Evolutionary conservation across 37 sponge, comb jelly and placozoan species (phyloP).

Genomic region (Theonella swinhoei): DNA sequence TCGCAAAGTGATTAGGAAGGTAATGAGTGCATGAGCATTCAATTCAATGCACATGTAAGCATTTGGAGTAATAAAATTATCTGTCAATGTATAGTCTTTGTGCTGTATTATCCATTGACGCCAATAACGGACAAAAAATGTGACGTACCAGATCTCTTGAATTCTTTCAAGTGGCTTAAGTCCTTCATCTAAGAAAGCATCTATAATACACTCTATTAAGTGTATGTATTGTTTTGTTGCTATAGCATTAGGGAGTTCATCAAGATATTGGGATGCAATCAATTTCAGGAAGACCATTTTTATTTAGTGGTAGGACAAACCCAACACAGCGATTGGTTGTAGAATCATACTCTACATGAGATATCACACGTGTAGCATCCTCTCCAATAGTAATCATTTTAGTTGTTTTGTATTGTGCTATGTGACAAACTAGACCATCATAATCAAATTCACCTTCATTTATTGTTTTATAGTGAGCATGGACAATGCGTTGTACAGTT

Average conservation of each 20-base stretch:
- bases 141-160: conserved; percentile 44
- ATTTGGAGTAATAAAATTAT: conserved; percentile 61
- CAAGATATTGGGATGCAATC: not conserved
- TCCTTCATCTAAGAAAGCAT: conserved; percentile 46
- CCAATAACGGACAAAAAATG: conserved; percentile 50
- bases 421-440: conserved; percentile 39
- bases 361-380: too few relatives aligned
- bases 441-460: conserved; percentile 62
- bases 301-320: too few relatives aligned
- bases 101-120: conserved; percentile 29
- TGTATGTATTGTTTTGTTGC: conserved; percentile 41
- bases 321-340: too few relatives aligned
- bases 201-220: conserved; percentile 34
- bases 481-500: conserved; percentile 52
- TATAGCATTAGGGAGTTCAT: conserved; percentile 43
- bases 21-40: conserved; percentile 57
- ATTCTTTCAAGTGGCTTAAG: conserved; percentile 26
- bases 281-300: not conserved
- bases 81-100: conserved; percentile 27
- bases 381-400: conserved; percentile 34
- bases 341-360: too few relatives aligned
- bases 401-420: conserved; percentile 31
- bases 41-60: conserved; percentile 54
- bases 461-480: conserved; percentile 35
- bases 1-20: conserved; percentile 7